Conservation (phyloP, 2,888 invertebrate species). For the Dione vanillae region DNA sequence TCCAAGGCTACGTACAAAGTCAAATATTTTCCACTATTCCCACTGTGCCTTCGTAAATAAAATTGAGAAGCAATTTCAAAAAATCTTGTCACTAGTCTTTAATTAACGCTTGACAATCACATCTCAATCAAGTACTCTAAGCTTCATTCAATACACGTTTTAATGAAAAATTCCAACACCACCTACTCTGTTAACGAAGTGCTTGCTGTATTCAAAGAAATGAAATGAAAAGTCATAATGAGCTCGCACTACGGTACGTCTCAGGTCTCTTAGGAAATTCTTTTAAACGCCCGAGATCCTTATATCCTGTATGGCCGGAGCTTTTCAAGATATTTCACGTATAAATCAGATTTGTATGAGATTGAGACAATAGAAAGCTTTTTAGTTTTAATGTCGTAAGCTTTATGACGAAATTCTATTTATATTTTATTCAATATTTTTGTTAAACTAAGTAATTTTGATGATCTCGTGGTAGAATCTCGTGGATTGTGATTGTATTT, state of each 20-base stretch:
- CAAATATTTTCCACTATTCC: not conserved
- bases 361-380: conserved; percentile 14
- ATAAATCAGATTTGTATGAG: conserved; percentile 15
- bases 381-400: conserved; percentile 34
- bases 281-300: conserved; percentile 60
- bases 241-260: conserved; percentile 70
- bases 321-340: conserved; percentile 38
- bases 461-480: too few relatives aligned
- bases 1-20: not conserved
- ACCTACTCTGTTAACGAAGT: conserved; percentile 62
- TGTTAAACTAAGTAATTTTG: too few relatives aligned
- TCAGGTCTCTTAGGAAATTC: conserved; percentile 64
- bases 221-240: conserved; percentile 65
- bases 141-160: conserved; percentile 58
- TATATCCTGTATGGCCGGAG: conserved; percentile 50
- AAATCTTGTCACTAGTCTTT: conserved; percentile 14
- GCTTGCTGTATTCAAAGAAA: conserved; percentile 64
- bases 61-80: not conserved
- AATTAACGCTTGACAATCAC: conserved; percentile 37
- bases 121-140: conserved; percentile 42
- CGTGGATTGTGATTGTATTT: too few relatives aligned
- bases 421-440: too few relatives aligned
- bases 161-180: conserved; percentile 80
- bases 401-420: not conserved
- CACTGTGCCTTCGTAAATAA: not conserved